These are phyloP conservation scores for Thalassaphorura encarpata DNA, from an alignment of 1,140 invertebrate genomes.

Conservation along the genomic window DNA sequence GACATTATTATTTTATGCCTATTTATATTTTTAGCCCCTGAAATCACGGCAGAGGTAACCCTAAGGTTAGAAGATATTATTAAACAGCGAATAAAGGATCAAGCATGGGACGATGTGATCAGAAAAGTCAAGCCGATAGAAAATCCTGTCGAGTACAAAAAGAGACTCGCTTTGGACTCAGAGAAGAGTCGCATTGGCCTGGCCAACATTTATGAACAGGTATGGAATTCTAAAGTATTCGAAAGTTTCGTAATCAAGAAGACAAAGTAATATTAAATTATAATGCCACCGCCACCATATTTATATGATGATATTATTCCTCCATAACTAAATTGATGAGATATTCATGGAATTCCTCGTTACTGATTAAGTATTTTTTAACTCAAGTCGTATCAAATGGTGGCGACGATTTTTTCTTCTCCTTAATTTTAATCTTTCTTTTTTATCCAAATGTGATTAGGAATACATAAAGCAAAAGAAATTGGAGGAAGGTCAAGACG, in stretches of 20 bases:
- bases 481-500: constrained; percentile 38
- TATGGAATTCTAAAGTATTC: constrained; percentile 16
- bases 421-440: constrained; percentile 2
- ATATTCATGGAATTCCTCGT: constrained; percentile 26
- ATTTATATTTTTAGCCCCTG: constrained; percentile 49
- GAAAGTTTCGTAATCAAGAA: neutral
- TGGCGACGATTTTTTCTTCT: neutral
- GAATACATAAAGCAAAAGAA: constrained; percentile 14
- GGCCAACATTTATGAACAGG: constrained; percentile 87
- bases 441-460: too few species aligned
- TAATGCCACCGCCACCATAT: too few species aligned
- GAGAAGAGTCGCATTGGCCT: constrained; percentile 93
- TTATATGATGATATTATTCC: too few species aligned
- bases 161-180: constrained; percentile 78
- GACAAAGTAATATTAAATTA: neutral
- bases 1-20: neutral
- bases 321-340: too few species aligned
- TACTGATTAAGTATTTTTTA: too few species aligned
- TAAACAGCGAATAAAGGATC: constrained; percentile 80
- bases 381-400: too few species aligned
- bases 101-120: constrained; percentile 90
- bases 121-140: constrained; percentile 78
- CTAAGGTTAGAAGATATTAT: constrained; percentile 83
- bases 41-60: constrained; percentile 84
- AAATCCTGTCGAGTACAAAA: constrained; percentile 76